Base-by-base conservation (phyloP, 1,140 invertebrate genomes). In the Pseudomyrmex flavicornis region DNA sequence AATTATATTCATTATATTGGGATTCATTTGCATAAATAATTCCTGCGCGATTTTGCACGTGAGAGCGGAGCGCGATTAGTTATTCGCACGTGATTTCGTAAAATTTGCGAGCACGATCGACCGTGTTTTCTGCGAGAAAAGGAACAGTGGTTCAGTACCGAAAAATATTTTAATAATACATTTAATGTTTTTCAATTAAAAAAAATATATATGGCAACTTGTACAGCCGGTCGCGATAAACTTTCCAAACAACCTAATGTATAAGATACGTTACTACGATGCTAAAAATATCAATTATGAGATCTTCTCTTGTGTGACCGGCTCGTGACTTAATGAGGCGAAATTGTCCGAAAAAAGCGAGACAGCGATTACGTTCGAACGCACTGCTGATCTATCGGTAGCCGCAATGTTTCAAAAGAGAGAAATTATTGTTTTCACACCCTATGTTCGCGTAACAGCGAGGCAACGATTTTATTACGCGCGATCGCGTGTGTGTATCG, bases 21-120 rank as follows among this genome's bases (percentile, higher is more conserved):
- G 35, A 35, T 7, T 35, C 35, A 79, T 88, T 88, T 80, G 58
- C 85, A 80, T 84, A 80, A 72, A 87, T 58, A 73, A 54, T 48
- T 5, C 50, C 68, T 70, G 72, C 20, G 12, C 52, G 84, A 87
- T 80, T n/a, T 12, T 59, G 4, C 70, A 63, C 73, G 46, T 7
- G 46, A 63, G n/a, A 82, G 65, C 63, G 46, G 2, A 58, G 3
- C 75, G 58, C 63, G 73, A 86, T 77, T 79, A 46, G 48, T 82
- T 77, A 73, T 77, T 84, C 61, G 65, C 22, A 63, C 44, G 13
- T 22, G 35, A 83, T 86, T 79, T 79, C n/a, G 61, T 74, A 77
- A 83, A 63, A 56, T 59, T 54, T 26, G 4, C 44, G 50, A 22
- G 73, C 70, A 70, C 69, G 17, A 69, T 75, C 73, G 26, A 46